Conservation (phyloP, 2,113 vertebrate genomes). For the Cavia aperea region DNA sequence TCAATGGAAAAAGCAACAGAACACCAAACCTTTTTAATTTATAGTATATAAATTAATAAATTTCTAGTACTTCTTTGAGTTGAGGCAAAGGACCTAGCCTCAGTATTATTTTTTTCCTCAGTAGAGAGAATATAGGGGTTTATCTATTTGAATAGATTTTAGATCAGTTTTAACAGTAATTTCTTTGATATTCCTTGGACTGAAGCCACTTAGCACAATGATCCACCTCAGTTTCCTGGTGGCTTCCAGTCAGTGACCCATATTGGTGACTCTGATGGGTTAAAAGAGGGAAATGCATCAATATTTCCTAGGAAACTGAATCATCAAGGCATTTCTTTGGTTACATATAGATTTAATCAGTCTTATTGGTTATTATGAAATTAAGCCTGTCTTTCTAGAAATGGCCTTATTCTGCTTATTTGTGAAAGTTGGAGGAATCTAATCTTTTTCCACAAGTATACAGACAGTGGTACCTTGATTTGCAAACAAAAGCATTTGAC, state of each 20-base stretch:
- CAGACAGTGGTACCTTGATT: background rate
- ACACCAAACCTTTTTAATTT: background rate
- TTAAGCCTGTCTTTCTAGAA: constrained; percentile 20
- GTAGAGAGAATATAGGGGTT: background rate
- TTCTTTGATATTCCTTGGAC: background rate
- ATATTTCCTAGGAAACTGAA: constrained; percentile 25
- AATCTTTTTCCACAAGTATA: background rate
- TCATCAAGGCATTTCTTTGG: constrained; percentile 32
- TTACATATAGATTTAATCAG: background rate
- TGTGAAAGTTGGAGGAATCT: background rate
- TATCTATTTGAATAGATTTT: background rate
- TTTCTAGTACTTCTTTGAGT: background rate
- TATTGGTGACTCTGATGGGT: background rate
- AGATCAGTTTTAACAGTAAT: background rate
- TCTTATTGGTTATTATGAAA: background rate
- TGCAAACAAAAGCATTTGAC: background rate
- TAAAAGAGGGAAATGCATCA: constrained; percentile 26
- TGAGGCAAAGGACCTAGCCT: background rate
- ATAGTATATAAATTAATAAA: background rate
- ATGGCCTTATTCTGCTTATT: background rate
- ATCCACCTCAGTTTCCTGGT: background rate
- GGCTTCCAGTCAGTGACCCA: background rate
- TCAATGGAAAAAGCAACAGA: constrained; percentile 12
- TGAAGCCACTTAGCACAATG: background rate
- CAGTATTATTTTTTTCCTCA: background rate